Evolutionary conservation across 2,113 vertebrate genomes (phyloP), one percentile per base, ranked within the genome.

Genomic region (Actinemys pallida): DNA sequence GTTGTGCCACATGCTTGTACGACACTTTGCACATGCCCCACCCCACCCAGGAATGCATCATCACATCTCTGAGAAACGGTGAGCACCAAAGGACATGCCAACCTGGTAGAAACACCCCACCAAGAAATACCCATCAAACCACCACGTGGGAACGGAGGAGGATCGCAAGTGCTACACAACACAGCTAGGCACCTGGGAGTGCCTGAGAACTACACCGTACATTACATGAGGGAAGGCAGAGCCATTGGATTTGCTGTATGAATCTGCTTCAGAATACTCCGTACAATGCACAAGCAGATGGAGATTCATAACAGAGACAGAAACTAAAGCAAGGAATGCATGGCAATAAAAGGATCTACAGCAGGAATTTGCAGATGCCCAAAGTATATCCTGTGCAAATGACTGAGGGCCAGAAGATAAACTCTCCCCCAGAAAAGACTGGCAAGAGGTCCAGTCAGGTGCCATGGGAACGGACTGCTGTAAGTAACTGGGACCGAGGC

Each of bases 401-500:
- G 65, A n/a, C 65, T 39, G 19, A 56, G 54, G 22, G 35, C n/a
- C 6, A 19, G 47, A 49, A 65, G 49, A 31, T 1, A 12, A 31
- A 42, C 25, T 6, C 1, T 1, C 35, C 42, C 7, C 0, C 0
- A 0, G 65, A 22, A 69, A 12, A 79, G n/a, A 22, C 29, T 47
- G 42, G 25, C 53, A 65, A 5, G 4, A 92, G 81, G 29, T 49
- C 31, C 42, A 5, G 50, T 1, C 4, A 1, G 20, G 78, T 53
- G 79, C 57, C 59, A 53, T 8, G 45, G 47, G 49, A 20, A 50
- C 45, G 27, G 56, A 29, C 45, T 50, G 62, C 22, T 69, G 52
- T 45, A 14, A 53, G 49, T 19, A 5, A 53, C 49, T 39, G 8
- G 0, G 24, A 22, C 8, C 2, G 0, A 84, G 17, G 56, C 75